A percentile compares a stretch with the other conserved stretches of the same genome.
These are phyloP conservation scores for Poecilobothrus nobilitatus DNA, from an alignment of 2,888 invertebrate species.

Conservation along the genomic window DNA sequence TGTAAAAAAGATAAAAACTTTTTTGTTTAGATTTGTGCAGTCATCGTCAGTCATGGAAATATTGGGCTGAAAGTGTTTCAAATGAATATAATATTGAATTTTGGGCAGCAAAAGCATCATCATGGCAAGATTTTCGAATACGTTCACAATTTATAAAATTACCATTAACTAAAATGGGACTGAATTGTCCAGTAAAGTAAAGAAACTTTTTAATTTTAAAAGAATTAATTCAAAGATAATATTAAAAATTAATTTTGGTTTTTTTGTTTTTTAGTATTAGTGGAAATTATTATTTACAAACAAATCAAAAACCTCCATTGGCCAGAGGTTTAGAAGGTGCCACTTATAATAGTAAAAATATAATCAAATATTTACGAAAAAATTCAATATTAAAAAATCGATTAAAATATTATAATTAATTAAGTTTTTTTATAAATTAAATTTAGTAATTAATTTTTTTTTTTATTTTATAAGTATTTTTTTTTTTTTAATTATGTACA, in stretches of 20 bases:
- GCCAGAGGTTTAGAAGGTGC: constrained; percentile 9
- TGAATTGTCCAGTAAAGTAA: constrained; percentile 16
- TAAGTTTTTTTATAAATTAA: too few relatives aligned
- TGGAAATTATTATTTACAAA: constrained; percentile 23
- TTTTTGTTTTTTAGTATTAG: background rate
- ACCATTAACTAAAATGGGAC: constrained; percentile 15
- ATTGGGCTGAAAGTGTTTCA: constrained; percentile 46
- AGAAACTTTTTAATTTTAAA: background rate
- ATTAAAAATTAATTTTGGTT: background rate
- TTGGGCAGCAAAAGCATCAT: constrained; percentile 46
- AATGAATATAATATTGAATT: constrained; percentile 29
- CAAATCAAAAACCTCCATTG: constrained; percentile 21
- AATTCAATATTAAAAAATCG: too few relatives aligned
- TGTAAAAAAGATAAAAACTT: background rate
- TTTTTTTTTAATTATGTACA: too few relatives aligned
- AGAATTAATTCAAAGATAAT: background rate
- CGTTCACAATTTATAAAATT: background rate
- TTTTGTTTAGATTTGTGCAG: constrained; percentile 45
- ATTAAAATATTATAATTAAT: too few relatives aligned
- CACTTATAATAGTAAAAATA: background rate
- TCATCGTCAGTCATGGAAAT: constrained; percentile 49
- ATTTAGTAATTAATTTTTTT: too few relatives aligned
- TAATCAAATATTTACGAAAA: too few relatives aligned
- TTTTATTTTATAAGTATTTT: too few relatives aligned
- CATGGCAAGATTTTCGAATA: constrained; percentile 44